Percentiles rank a stretch among this genome's conserved stretches.
Evolutionary conservation across 2,888 invertebrate genomes (phyloP).

Genomic region (Griposia aprilina): DNA sequence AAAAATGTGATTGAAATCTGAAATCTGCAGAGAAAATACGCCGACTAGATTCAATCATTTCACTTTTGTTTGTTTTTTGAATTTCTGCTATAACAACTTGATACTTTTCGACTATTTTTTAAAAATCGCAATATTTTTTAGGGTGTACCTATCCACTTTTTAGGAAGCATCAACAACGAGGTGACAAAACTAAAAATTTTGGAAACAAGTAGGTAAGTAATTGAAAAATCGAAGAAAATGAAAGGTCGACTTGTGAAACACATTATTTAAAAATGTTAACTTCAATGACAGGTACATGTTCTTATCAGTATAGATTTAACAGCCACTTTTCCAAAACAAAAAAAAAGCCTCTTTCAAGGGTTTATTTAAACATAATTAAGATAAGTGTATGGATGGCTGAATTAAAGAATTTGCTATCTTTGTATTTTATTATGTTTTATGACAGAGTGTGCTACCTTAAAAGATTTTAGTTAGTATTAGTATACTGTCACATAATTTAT

Average conservation of each 20-base stretch:
- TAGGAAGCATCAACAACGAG: slow-evolving; percentile 38
- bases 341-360: too few species aligned
- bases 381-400: too few species aligned
- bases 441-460: too few species aligned
- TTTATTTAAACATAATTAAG: too few species aligned
- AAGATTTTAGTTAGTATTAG: too few species aligned
- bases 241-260: slow-evolving; percentile 16
- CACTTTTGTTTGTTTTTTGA: background rate
- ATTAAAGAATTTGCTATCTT: too few species aligned
- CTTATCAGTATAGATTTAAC: too few species aligned
- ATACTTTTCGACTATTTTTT: background rate
- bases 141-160: slow-evolving; percentile 1
- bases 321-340: too few species aligned
- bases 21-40: slow-evolving; percentile 11
- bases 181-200: slow-evolving; percentile 33
- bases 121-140: background rate
- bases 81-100: background rate
- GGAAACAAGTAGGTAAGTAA: slow-evolving; percentile 35
- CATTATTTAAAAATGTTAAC: slow-evolving; percentile 42
- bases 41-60: slow-evolving; percentile 24
- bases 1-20: background rate
- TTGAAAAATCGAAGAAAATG: slow-evolving; percentile 35
- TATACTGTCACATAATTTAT: background rate
- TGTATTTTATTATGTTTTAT: too few species aligned
- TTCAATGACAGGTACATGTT: slow-evolving; percentile 6